These are phyloP conservation scores for Mellilla xanthometata DNA, from an alignment of 2,888 invertebrate species.

Conservation along the genomic window DNA sequence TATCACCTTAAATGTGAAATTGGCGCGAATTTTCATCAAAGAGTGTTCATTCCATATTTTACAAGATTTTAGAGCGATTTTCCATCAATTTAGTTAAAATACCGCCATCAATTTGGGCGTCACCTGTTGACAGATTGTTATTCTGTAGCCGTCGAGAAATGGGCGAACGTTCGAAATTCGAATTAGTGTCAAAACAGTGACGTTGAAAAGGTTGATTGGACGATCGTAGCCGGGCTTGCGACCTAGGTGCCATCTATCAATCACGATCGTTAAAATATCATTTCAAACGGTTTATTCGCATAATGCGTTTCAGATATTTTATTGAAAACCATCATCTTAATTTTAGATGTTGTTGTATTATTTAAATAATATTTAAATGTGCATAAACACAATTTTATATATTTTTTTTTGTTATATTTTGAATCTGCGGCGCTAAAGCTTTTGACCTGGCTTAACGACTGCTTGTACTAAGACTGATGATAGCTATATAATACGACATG, in stretches of 20 bases:
- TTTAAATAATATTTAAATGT: no score
- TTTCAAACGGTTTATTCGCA: not conserved
- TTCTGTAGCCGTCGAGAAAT: slow-evolving; percentile 12
- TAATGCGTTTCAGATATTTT: no score
- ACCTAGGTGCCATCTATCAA: slow-evolving; percentile 3
- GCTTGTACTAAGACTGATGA: no score
- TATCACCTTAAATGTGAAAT: no score
- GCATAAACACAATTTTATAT: no score
- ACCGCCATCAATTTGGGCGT: slow-evolving; percentile 20
- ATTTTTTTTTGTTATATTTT: no score
- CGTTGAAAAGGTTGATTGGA: slow-evolving; percentile 22
- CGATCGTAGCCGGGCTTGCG: slow-evolving; percentile 1
- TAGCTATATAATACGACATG: no score
- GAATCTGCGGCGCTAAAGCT: no score
- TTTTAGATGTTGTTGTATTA: no score
- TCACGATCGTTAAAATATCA: not conserved
- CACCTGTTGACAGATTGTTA: slow-evolving; percentile 30
- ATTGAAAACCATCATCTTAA: no score
- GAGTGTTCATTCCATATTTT: no score
- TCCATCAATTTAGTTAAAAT: slow-evolving; percentile 9
- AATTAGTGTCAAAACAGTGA: slow-evolving; percentile 28
- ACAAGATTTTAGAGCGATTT: slow-evolving; percentile 7
- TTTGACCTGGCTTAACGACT: no score
- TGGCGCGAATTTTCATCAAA: slow-evolving; percentile 15
- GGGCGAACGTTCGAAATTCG: slow-evolving; percentile 20